phyloP scores from a whole-genome alignment of 2,888 invertebrate genomes.

The Dilophus febrilis region DNA sequence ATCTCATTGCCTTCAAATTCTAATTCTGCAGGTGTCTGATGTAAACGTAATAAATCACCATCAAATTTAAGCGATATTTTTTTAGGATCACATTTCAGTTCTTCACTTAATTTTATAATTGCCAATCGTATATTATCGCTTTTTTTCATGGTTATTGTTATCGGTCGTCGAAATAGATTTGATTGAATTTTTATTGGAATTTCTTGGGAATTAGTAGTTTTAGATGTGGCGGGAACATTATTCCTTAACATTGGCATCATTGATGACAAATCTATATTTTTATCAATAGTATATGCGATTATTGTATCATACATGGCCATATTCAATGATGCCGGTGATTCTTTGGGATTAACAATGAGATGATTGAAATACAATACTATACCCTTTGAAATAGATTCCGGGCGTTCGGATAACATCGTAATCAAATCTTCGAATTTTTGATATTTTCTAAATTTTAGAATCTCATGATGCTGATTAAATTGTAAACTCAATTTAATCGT shows the following conservation, averaged over 20 bases:
- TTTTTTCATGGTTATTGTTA: constrained; percentile 17
- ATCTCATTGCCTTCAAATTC: constrained; percentile 25
- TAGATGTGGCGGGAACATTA: too few relatives aligned
- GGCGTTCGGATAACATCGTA: constrained; percentile 18
- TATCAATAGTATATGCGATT: constrained; percentile 13
- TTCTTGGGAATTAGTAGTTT: background rate
- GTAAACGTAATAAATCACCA: constrained; percentile 19
- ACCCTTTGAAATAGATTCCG: constrained; percentile 14
- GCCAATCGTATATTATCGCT: constrained; percentile 19
- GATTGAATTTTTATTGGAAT: constrained; percentile 23
- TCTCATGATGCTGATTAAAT: too few relatives aligned
- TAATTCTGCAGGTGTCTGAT: constrained; percentile 20
- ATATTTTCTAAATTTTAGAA: too few relatives aligned
- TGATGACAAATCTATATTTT: too few relatives aligned
- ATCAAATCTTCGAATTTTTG: constrained; percentile 22
- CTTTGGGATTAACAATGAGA: constrained; percentile 16
- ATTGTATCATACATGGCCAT: too few relatives aligned
- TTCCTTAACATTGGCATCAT: too few relatives aligned
- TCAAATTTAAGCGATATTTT: constrained; percentile 18
- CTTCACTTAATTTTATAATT: constrained; percentile 22
- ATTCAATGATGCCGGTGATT: constrained; percentile 21
- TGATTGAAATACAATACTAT: constrained; percentile 9
- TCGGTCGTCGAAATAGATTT: constrained; percentile 19
- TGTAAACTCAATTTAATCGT: too few relatives aligned
- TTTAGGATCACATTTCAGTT: constrained; percentile 14